Percentiles rank a stretch among this genome's conserved stretches.
Conservation (phyloP, 2,888 invertebrate species). For the Phortica magna region DNA sequence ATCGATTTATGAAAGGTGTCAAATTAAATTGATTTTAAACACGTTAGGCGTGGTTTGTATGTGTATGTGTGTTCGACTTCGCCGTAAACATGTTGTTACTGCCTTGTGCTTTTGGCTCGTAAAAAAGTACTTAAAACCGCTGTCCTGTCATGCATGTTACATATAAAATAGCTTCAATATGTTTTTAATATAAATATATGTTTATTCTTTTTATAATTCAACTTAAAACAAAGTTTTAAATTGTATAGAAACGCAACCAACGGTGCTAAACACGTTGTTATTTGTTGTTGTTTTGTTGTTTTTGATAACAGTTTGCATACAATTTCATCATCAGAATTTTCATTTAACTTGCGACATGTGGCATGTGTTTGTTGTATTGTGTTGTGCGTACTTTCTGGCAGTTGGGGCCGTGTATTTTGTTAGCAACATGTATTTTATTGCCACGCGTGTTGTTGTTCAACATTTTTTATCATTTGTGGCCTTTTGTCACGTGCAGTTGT, state of each 20-base stretch:
- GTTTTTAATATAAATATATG: background rate
- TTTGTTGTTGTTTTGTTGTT: conserved; percentile 37
- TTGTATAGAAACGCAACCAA: background rate
- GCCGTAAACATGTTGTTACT: background rate
- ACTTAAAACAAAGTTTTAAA: conserved; percentile 6
- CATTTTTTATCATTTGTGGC: conserved; percentile 33
- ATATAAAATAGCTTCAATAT: background rate
- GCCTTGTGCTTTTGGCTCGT: conserved; percentile 14
- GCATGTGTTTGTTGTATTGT: conserved; percentile 28
- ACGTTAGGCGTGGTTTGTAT: background rate
- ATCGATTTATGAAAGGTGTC: background rate
- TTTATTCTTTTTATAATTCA: background rate
- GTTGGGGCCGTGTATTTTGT: conserved; percentile 32
- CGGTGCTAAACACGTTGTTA: background rate
- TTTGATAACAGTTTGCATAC: conserved; percentile 38
- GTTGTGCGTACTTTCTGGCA: background rate
- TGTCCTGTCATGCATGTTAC: background rate
- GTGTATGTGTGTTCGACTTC: background rate
- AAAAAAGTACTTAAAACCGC: background rate
- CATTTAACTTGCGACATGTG: conserved; percentile 32
- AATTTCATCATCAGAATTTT: conserved; percentile 17
- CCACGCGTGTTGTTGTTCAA: background rate
- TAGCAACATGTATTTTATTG: background rate
- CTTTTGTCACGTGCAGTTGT: conserved; percentile 62
- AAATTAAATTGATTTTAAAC: background rate